Evolutionary conservation across 1,140 invertebrate genomes (phyloP), one percentile per base, ranked within the genome.

Genomic region (Penaeus indicus): DNA sequence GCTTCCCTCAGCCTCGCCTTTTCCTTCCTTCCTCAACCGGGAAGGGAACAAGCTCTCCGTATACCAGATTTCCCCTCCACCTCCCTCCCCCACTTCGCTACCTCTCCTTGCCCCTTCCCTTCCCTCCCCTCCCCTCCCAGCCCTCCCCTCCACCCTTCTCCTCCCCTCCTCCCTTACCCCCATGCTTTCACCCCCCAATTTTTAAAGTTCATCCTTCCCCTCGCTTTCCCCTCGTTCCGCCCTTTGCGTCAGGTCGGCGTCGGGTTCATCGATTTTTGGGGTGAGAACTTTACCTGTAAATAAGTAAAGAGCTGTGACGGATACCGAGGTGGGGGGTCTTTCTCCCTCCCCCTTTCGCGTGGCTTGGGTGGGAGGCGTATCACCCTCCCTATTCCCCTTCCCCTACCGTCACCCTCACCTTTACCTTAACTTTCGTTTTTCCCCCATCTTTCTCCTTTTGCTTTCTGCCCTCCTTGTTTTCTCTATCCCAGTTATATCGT

Each of bases 201-300:
- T 18, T 18, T 69, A n/a, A 10, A 8, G 7, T 18, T 69, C 18
- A 8, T 27, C 67, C 27, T 27, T 69, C 27, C 27, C 67, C 67
- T 69, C 67, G 18, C 67, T 19, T 27, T 13, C 18, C 67, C 67
- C 67, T 63, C 60, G 61, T 38, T 27, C 47, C 27, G 22, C 81
- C 61, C 16, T 27, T 64, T 18, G 22, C 27, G 81, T 83, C 61
- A 63, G 81, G 25, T 32, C 67, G 81, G 81, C 81, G 81, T 83
- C 81, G 67, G 81, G 27, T 8, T 60, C 81, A 83, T 83, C 47
- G 81, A 83, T 83, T 83, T 83, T 83, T 19, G 81, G n/a, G 25
- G 61, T 25, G 61, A 63, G 81, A 83, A 83, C 81, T 61, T 63
- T 38, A 63, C 81, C 16, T 13, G n/a, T 83, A 27, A 83, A 83